Percentiles rank a stretch among this genome's conserved stretches.
Conservation (phyloP, 1,140 invertebrate genomes). For the Cydia amplana region DNA sequence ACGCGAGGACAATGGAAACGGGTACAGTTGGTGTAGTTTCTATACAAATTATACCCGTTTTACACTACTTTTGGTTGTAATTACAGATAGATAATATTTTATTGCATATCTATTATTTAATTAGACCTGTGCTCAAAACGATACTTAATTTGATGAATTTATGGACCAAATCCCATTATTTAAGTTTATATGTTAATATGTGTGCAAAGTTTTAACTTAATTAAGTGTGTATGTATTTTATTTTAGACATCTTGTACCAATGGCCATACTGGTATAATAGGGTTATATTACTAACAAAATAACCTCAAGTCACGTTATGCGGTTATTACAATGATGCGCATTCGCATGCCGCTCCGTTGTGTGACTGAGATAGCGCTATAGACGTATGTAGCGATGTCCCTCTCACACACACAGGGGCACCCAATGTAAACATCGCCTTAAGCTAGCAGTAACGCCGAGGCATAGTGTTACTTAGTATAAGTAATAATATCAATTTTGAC, state of each 20-base stretch:
- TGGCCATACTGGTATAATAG: slow-evolving; percentile 5
- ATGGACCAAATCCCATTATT: slow-evolving; percentile 24
- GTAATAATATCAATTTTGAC: neutral
- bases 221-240: slow-evolving; percentile 5
- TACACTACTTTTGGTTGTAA: neutral
- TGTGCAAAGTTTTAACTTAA: neutral
- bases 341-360: too few species aligned
- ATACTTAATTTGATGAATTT: slow-evolving; percentile 57
- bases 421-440: too few species aligned
- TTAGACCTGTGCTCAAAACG: slow-evolving; percentile 54
- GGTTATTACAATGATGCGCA: neutral
- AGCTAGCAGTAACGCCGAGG: neutral
- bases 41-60: neutral
- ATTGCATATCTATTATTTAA: slow-evolving; percentile 22
- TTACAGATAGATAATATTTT: neutral
- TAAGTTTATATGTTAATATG: slow-evolving; percentile 3
- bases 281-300: neutral
- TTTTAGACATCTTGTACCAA: slow-evolving; percentile 11
- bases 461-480: slow-evolving; percentile 1
- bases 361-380: too few species aligned
- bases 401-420: too few species aligned
- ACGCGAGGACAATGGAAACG: neutral
- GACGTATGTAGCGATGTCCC: too few species aligned
- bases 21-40: neutral
- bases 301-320: neutral